Percentiles rank a stretch among this genome's conserved stretches.
These are phyloP conservation scores for Leuciscus waleckii DNA, from an alignment of 2,797 vertebrate genomes.

Conservation along the genomic window DNA sequence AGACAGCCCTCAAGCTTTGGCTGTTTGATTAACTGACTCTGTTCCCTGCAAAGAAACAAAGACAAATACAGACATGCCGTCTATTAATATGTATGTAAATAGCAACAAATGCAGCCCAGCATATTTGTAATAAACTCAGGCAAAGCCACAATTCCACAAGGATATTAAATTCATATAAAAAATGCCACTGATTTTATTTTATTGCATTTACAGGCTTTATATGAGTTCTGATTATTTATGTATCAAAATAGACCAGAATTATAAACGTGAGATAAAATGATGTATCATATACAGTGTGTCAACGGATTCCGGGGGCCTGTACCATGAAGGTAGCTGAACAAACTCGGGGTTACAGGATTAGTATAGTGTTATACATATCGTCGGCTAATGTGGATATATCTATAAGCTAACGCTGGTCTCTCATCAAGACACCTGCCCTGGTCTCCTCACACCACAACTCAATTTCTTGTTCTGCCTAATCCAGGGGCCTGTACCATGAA, in stretches of 20 bases:
- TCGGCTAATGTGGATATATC: no score
- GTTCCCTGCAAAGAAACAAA: slow-evolving; percentile 31
- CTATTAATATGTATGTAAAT: slow-evolving; percentile 58
- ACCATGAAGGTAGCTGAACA: no score
- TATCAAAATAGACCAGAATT: background rate
- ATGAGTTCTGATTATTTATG: slow-evolving; percentile 11
- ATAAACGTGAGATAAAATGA: slow-evolving; percentile 21
- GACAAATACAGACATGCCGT: slow-evolving; percentile 25
- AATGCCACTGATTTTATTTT: background rate
- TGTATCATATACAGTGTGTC: background rate
- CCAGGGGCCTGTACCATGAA: no score
- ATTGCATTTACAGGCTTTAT: slow-evolving; percentile 15
- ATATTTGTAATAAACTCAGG: slow-evolving; percentile 33
- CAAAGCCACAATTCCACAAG: slow-evolving; percentile 4
- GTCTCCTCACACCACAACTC: no score
- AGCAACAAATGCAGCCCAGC: slow-evolving; percentile 22
- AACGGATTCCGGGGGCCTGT: no score
- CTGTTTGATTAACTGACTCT: slow-evolving; percentile 41
- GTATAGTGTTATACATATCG: no score
- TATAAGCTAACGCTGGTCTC: no score
- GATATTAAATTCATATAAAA: slow-evolving; percentile 43
- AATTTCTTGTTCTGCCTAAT: no score
- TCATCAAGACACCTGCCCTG: no score
- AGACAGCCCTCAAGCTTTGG: slow-evolving; percentile 44
- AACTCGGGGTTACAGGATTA: no score